Conservation (phyloP, 2,888 invertebrate genomes). For the Lacanobia wlatinum region DNA sequence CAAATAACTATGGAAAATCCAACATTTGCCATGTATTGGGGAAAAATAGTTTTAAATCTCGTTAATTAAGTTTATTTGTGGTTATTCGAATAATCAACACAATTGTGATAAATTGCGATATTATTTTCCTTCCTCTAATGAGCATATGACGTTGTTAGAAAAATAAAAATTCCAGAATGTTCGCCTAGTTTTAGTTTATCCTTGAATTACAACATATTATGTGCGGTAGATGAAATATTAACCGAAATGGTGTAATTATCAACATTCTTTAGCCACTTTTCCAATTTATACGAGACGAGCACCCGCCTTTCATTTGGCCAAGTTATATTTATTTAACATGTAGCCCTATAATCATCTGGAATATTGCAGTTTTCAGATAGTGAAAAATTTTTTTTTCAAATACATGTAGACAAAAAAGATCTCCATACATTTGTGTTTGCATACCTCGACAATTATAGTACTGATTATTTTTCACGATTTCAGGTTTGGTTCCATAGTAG, state of each 20-base stretch:
- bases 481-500: too few species aligned
- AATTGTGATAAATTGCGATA: constrained; percentile 13
- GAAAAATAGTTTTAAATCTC: neutral
- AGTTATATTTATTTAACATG: too few species aligned
- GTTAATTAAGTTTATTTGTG: constrained; percentile 34
- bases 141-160: neutral
- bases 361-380: too few species aligned
- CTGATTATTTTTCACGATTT: too few species aligned
- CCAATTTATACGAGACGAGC: neutral
- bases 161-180: constrained; percentile 18
- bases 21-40: neutral
- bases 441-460: too few species aligned
- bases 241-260: neutral
- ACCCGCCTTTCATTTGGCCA: too few species aligned
- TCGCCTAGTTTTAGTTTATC: neutral
- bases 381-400: too few species aligned
- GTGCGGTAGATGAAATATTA: neutral
- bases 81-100: constrained; percentile 30
- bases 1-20: neutral
- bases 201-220: neutral
- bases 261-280: neutral
- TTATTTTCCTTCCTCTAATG: constrained; percentile 41
- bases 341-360: too few species aligned
- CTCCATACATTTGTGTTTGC: too few species aligned
- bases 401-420: too few species aligned